Percentiles rank a stretch among this genome's conserved stretches.
phyloP scores from a whole-genome alignment of 2,888 invertebrate species.

The Iphiclides podalirius region DNA sequence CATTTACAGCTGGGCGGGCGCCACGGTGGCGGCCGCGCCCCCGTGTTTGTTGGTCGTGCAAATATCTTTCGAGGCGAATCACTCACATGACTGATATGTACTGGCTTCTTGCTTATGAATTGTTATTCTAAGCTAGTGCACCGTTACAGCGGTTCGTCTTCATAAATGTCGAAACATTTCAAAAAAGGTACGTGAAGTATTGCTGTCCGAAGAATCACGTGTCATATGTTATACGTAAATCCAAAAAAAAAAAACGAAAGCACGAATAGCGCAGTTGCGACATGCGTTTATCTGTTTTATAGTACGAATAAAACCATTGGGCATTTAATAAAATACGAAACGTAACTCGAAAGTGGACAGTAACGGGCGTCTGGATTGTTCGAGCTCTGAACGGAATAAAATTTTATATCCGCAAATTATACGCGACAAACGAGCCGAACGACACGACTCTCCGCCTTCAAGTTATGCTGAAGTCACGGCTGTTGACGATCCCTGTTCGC shows the following conservation, averaged over 20 bases:
- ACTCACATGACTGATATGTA: conserved; percentile 33
- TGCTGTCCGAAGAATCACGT: conserved; percentile 37
- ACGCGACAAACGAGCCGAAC: conserved; percentile 61
- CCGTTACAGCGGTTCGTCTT: conserved; percentile 36
- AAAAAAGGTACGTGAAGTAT: conserved; percentile 27
- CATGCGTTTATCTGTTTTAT: conserved; percentile 39
- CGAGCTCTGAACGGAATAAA: conserved; percentile 60
- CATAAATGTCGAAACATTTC: conserved; percentile 25
- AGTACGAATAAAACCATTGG: conserved; percentile 38
- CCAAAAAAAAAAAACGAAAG: conserved; percentile 26
- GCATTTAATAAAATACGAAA: conserved; percentile 49
- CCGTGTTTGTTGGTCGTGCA: conserved; percentile 48
- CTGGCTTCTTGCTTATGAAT: conserved; percentile 41
- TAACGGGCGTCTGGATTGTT: conserved; percentile 48
- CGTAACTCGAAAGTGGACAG: conserved; percentile 47
- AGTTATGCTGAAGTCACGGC: conserved; percentile 38
- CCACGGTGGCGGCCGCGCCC: conserved; percentile 46
- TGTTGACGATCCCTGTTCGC: conserved; percentile 26
- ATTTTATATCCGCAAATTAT: conserved; percentile 64
- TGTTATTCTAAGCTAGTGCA: conserved; percentile 49
- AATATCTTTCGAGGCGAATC: conserved; percentile 47
- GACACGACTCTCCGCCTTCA: conserved; percentile 55
- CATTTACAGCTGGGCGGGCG: conserved; percentile 66
- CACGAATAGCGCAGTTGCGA: conserved; percentile 27
- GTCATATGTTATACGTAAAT: conserved; percentile 34